Percentiles rank a stretch among this genome's conserved stretches.
Conservation (phyloP, 2,888 invertebrate genomes). For the Cactoblastis cactorum region DNA sequence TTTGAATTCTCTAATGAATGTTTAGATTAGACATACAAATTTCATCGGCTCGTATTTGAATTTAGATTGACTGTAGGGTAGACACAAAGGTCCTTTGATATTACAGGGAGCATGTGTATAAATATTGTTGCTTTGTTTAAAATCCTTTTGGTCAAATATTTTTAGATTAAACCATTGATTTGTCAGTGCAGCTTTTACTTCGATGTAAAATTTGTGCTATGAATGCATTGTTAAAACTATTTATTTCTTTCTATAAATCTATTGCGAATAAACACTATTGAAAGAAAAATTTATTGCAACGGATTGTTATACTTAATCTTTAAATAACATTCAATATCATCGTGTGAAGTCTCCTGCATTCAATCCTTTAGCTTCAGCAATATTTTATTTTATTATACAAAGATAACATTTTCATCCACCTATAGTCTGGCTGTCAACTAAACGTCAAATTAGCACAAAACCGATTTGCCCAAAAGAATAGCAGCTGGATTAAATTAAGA, state of each 20-base stretch:
- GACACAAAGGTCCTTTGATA: constrained; percentile 39
- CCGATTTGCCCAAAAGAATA: constrained; percentile 48
- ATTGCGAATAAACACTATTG: no score
- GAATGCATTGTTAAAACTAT: no score
- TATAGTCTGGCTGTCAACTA: constrained; percentile 57
- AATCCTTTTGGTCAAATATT: constrained; percentile 33
- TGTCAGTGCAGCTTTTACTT: background rate
- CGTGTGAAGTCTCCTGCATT: constrained; percentile 51
- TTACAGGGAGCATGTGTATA: constrained; percentile 62
- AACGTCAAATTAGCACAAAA: constrained; percentile 69
- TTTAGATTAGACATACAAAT: constrained; percentile 71
- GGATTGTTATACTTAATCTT: no score
- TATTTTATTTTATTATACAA: constrained; percentile 29
- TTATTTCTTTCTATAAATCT: no score
- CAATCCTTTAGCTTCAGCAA: constrained; percentile 34
- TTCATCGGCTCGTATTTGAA: constrained; percentile 60
- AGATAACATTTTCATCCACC: constrained; percentile 46
- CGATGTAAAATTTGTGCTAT: no score
- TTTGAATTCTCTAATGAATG: constrained; percentile 68
- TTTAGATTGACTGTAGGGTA: constrained; percentile 57
- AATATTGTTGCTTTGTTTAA: constrained; percentile 45
- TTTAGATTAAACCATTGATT: constrained; percentile 1
- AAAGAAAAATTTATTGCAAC: no score
- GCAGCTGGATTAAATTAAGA: constrained; percentile 63
- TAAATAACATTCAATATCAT: constrained; percentile 20